These are phyloP conservation scores for Catostylus mosaicus DNA, from an alignment of 30 jellyfish, hydroid and myxozoan genomes.

Conservation along the genomic window DNA sequence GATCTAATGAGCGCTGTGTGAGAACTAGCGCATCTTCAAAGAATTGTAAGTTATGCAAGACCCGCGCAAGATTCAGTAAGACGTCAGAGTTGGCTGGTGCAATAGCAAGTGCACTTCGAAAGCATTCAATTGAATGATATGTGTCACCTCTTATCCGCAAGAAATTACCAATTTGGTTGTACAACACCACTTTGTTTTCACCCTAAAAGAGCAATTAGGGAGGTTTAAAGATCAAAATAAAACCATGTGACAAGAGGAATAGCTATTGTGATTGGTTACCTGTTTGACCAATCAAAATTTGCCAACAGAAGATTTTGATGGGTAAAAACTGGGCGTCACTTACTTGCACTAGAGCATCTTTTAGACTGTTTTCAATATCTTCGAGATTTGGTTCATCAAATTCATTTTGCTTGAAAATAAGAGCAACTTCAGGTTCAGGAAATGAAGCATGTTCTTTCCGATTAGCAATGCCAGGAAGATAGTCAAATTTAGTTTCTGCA, in stretches of 20 bases:
- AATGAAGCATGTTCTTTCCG: slow-evolving; percentile 67
- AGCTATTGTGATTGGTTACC: not conserved
- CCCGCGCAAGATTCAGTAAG: slow-evolving; percentile 88
- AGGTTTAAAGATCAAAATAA: not conserved
- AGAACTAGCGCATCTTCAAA: slow-evolving; percentile 82
- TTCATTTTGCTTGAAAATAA: slow-evolving; percentile 82
- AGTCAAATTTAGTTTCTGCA: slow-evolving; percentile 71
- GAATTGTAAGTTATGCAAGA: slow-evolving; percentile 76
- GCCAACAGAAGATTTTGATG: too few relatives aligned
- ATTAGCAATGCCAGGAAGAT: slow-evolving; percentile 84
- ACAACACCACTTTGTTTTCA: slow-evolving; percentile 84
- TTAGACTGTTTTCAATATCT: slow-evolving; percentile 74
- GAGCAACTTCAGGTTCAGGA: slow-evolving; percentile 96
- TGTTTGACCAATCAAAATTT: too few relatives aligned
- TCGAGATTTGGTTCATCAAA: slow-evolving; percentile 80
- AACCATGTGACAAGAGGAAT: not conserved
- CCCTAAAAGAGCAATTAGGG: slow-evolving; percentile 68
- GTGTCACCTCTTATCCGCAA: slow-evolving; percentile 92
- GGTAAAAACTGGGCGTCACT: too few relatives aligned
- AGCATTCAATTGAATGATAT: slow-evolving; percentile 93
- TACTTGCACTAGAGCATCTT: slow-evolving; percentile 83
- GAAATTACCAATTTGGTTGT: slow-evolving; percentile 88
- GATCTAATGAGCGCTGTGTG: slow-evolving; percentile 81
- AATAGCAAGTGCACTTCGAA: slow-evolving; percentile 83
- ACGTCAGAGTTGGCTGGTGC: slow-evolving; percentile 85